phyloP scores from a whole-genome alignment of 2,113 vertebrate genomes.

The Percopsis transmontana region DNA sequence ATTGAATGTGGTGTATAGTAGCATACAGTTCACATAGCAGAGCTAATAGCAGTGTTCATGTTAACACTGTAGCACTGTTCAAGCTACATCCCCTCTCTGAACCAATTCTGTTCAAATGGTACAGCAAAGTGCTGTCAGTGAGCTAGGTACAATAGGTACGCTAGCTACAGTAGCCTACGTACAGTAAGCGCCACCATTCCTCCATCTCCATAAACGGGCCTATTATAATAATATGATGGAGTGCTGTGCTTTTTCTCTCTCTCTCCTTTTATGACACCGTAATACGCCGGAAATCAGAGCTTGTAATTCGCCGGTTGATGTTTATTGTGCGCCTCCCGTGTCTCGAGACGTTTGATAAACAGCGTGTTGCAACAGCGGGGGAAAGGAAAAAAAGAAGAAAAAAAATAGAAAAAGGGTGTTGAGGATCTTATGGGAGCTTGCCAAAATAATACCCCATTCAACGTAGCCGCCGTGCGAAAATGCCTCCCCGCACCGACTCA shows the following conservation, averaged over 20 bases:
- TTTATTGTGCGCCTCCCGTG: constrained; percentile 67
- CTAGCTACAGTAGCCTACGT: no score
- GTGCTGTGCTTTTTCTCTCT: constrained; percentile 41
- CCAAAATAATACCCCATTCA: constrained; percentile 75
- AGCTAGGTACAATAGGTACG: no score
- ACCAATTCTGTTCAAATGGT: no score
- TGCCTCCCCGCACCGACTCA: constrained; percentile 67
- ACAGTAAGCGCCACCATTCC: constrained; percentile 23
- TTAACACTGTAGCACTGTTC: no score
- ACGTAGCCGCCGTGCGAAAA: constrained; percentile 66
- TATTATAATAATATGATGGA: constrained; percentile 82
- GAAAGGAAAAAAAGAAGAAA: constrained; percentile 6
- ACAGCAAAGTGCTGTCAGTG: no score
- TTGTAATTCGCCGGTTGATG: constrained; percentile 67
- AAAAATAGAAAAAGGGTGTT: constrained; percentile 49
- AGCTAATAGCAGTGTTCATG: no score
- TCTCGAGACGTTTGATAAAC: constrained; percentile 71
- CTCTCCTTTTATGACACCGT: constrained; percentile 38
- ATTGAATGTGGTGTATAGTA: no score
- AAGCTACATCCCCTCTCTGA: no score
- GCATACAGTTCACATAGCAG: no score
- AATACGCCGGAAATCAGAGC: constrained; percentile 65
- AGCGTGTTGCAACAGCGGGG: constrained; percentile 56
- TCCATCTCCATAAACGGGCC: constrained; percentile 88
- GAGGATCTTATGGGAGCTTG: constrained; percentile 71